These are phyloP conservation scores for Lepidurus arcticus DNA, from an alignment of 1,140 invertebrate species.

Conservation along the genomic window DNA sequence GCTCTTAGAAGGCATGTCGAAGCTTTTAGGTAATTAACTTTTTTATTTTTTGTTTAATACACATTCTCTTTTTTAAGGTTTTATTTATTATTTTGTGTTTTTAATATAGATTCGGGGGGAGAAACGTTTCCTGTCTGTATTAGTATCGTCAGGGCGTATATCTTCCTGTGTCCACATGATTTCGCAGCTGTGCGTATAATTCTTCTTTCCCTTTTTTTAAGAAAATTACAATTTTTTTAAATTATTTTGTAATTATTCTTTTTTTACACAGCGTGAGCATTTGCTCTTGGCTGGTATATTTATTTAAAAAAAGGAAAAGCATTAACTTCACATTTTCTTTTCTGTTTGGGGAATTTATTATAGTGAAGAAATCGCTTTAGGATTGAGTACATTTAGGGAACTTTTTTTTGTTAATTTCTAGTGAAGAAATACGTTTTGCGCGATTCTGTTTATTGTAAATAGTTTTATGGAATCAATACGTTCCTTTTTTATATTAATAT, in stretches of 20 bases:
- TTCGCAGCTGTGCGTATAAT: conserved; percentile 59
- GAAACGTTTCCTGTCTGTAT: conserved; percentile 72
- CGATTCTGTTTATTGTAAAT: too few relatives aligned
- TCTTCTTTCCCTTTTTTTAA: neutral
- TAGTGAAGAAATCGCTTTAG: too few relatives aligned
- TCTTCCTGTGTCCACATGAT: conserved; percentile 70
- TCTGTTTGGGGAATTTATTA: too few relatives aligned
- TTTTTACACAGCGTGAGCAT: too few relatives aligned
- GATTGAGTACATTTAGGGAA: too few relatives aligned
- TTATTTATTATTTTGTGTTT: conserved; percentile 22
- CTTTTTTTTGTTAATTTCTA: too few relatives aligned
- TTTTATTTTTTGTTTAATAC: conserved; percentile 10
- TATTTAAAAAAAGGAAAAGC: neutral
- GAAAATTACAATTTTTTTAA: neutral
- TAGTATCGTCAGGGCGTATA: conserved; percentile 73
- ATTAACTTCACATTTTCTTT: too few relatives aligned
- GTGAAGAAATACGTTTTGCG: too few relatives aligned
- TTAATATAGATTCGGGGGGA: conserved; percentile 62
- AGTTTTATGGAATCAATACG: too few relatives aligned
- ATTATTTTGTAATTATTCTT: neutral
- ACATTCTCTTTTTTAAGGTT: conserved; percentile 30
- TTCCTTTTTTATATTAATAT: too few relatives aligned
- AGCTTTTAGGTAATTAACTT: conserved; percentile 59
- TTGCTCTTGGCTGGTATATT: neutral
- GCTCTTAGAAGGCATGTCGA: conserved; percentile 68